Conservation (phyloP, 2,888 invertebrate species). For the Drosophila leonis region DNA sequence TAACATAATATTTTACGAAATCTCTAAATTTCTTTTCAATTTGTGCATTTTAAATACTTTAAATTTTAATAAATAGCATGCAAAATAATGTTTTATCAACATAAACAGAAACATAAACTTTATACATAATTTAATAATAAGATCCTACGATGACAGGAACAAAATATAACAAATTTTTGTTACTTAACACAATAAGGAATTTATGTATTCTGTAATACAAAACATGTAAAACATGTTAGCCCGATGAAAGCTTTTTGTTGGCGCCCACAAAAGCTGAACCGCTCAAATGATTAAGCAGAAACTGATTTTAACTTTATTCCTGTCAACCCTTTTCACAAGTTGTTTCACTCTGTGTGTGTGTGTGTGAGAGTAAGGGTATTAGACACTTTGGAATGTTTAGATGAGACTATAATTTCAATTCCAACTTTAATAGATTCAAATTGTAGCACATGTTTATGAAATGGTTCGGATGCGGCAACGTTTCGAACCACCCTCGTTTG, state of each 20-base stretch:
- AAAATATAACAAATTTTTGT: neutral
- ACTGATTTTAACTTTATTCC: neutral
- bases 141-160: neutral
- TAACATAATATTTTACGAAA: too few species aligned
- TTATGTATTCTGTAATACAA: neutral
- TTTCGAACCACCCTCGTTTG: conserved; percentile 48
- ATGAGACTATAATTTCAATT: neutral
- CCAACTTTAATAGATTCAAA: too few species aligned
- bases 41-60: neutral
- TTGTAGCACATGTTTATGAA: neutral
- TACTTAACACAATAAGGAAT: neutral
- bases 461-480: neutral
- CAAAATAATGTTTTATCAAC: neutral
- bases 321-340: conserved; percentile 1
- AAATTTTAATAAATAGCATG: neutral
- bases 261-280: neutral
- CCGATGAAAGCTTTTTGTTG: neutral
- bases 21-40: neutral
- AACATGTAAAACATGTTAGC: neutral
- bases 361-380: neutral
- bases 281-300: neutral
- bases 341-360: neutral
- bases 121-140: neutral
- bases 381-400: neutral
- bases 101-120: neutral